Evolutionary conservation across 1,140 invertebrate genomes (phyloP).

Genomic region (Sitobion miscanthi): DNA sequence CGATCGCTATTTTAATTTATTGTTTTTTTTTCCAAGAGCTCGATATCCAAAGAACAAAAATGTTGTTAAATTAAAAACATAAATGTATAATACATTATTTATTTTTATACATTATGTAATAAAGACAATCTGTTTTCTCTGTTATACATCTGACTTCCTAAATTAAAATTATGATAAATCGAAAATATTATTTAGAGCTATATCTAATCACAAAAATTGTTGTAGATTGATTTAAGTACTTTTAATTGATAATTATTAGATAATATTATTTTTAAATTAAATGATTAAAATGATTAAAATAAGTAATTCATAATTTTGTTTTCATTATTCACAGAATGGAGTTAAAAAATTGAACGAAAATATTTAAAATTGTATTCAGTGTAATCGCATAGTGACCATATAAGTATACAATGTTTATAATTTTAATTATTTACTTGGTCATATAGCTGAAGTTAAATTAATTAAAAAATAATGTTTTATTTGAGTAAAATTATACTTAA

Average conservation of each 20-base stretch:
- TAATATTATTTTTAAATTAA: not conserved
- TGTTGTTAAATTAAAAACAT: not conserved
- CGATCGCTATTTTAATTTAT: conserved; percentile 7
- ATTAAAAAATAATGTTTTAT: not conserved
- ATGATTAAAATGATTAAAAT: not conserved
- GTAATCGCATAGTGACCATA: too few relatives aligned
- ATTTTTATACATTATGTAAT: not conserved
- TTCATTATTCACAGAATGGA: too few relatives aligned
- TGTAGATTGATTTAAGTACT: not conserved
- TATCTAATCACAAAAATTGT: not conserved
- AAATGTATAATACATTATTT: not conserved
- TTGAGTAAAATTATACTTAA: not conserved
- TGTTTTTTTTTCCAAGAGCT: not conserved
- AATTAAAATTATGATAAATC: not conserved
- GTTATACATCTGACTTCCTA: not conserved
- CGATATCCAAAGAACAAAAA: not conserved
- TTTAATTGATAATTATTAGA: not conserved
- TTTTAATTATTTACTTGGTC: not conserved
- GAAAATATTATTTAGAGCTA: not conserved
- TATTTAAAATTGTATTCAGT: not conserved
- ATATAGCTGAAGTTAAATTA: too few relatives aligned
- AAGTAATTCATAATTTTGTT: not conserved
- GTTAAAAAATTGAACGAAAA: too few relatives aligned
- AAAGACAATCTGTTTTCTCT: not conserved
- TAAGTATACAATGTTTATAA: not conserved